phyloP scores from a whole-genome alignment of 2,888 invertebrate species.

The Ptilodon capucinus region DNA sequence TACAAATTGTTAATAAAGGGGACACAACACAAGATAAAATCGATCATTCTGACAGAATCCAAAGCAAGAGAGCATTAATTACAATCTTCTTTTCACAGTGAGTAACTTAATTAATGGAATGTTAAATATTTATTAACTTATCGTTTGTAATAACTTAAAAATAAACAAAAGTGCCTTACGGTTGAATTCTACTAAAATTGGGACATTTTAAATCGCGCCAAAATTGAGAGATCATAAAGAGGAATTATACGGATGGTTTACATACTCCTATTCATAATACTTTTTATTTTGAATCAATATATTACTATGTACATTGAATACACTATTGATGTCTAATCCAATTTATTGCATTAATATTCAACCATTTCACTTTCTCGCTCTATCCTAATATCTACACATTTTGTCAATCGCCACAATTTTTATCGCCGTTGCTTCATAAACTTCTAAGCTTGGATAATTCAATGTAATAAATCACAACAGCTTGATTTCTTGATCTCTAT shows the following conservation, averaged over 20 bases:
- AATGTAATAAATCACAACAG: conserved; percentile 14
- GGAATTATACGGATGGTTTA: conserved; percentile 27
- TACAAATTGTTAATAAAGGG: conserved; percentile 4
- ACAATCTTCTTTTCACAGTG: conserved; percentile 6
- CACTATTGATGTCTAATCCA: conserved; percentile 35
- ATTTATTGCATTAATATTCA: conserved; percentile 48
- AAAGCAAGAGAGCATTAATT: conserved; percentile 16
- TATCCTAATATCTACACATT: conserved; percentile 44
- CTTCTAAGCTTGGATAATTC: not conserved
- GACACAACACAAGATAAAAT: conserved; percentile 10
- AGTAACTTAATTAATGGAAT: conserved; percentile 28
- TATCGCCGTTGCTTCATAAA: conserved; percentile 12
- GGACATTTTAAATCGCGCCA: conserved; percentile 5
- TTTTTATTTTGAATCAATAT: conserved; percentile 33
- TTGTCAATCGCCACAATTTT: conserved; percentile 18
- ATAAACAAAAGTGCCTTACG: not conserved
- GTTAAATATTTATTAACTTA: conserved; percentile 9
- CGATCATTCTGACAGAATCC: conserved; percentile 7
- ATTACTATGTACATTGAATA: conserved; percentile 39
- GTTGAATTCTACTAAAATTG: conserved; percentile 2
- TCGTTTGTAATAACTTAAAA: not conserved
- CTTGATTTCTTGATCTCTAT: conserved; percentile 8
- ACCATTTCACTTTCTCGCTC: conserved; percentile 39
- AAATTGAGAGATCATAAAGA: conserved; percentile 21
- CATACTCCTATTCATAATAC: conserved; percentile 25